These are phyloP conservation scores for Limosa lapponica DNA, from an alignment of 2,797 vertebrate species.

Conservation along the genomic window DNA sequence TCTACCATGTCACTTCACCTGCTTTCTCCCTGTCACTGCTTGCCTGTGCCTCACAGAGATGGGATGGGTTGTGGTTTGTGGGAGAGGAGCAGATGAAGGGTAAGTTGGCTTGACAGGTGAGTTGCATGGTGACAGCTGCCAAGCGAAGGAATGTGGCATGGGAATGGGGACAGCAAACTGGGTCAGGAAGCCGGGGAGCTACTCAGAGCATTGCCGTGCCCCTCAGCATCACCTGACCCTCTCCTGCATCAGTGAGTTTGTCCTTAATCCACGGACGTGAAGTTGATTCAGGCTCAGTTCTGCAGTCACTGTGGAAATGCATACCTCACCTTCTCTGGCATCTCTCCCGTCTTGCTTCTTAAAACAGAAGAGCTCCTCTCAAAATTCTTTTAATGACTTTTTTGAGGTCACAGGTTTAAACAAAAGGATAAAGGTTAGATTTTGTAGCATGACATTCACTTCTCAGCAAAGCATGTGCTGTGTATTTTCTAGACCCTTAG, in stretches of 20 bases:
- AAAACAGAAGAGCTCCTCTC: background rate
- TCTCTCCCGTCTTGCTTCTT: background rate
- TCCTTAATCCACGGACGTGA: background rate
- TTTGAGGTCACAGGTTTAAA: background rate
- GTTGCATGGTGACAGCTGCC: background rate
- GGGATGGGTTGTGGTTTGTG: background rate
- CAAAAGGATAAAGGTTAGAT: background rate
- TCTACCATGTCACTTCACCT: background rate
- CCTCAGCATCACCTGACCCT: background rate
- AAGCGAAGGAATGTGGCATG: background rate
- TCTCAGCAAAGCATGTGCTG: background rate
- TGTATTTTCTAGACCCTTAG: background rate
- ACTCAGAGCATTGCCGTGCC: background rate
- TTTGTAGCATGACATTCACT: background rate
- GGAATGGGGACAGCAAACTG: background rate
- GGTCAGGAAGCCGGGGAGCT: background rate
- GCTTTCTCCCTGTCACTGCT: background rate
- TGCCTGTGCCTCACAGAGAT: background rate
- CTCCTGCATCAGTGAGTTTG: background rate
- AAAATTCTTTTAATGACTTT: background rate
- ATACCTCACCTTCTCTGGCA: background rate
- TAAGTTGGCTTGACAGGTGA: background rate
- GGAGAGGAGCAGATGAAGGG: background rate
- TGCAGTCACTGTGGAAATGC: background rate
- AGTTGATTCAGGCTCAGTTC: fast-evolving